These are phyloP conservation scores for Drosophila phalerata DNA, from an alignment of 2,888 invertebrate species.

Conservation along the genomic window DNA sequence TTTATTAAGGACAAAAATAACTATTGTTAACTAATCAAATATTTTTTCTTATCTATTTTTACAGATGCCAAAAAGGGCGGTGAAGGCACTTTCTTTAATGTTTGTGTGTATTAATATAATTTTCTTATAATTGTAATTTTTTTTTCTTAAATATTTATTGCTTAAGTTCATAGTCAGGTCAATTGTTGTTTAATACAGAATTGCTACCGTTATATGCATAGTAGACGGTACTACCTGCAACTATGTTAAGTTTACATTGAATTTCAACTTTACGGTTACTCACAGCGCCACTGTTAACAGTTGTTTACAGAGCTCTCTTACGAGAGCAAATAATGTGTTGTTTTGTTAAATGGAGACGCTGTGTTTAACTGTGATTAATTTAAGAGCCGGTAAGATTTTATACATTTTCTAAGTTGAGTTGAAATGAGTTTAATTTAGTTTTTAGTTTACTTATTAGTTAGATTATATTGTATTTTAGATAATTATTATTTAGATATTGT, in stretches of 20 bases:
- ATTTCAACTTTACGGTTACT: constrained; percentile 4
- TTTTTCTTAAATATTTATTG: background rate
- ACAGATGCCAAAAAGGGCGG: constrained; percentile 25
- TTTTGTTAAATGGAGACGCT: constrained; percentile 6
- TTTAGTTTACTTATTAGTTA: background rate
- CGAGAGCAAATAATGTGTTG: background rate
- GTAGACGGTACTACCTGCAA: constrained; percentile 86
- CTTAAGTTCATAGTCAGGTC: constrained; percentile 82
- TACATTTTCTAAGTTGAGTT: constrained; percentile 14
- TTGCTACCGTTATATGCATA: constrained; percentile 85
- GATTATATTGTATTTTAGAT: constrained; percentile 9
- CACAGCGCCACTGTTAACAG: constrained; percentile 17
- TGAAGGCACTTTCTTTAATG: background rate
- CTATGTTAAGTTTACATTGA: constrained; percentile 65
- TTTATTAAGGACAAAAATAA: background rate
- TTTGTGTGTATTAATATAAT: constrained; percentile 1
- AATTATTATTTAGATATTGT: constrained; percentile 19
- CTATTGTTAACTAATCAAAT: constrained; percentile 25
- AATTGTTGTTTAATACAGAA: constrained; percentile 62
- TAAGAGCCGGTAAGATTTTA: constrained; percentile 43
- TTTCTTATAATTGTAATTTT: background rate
- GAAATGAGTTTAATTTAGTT: constrained; percentile 9
- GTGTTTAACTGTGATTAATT: constrained; percentile 9
- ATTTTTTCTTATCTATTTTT: constrained; percentile 36
- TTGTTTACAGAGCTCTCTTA: constrained; percentile 13